Evolutionary conservation across 2,797 vertebrate genomes (phyloP).

Genomic region (Lates japonicus): DNA sequence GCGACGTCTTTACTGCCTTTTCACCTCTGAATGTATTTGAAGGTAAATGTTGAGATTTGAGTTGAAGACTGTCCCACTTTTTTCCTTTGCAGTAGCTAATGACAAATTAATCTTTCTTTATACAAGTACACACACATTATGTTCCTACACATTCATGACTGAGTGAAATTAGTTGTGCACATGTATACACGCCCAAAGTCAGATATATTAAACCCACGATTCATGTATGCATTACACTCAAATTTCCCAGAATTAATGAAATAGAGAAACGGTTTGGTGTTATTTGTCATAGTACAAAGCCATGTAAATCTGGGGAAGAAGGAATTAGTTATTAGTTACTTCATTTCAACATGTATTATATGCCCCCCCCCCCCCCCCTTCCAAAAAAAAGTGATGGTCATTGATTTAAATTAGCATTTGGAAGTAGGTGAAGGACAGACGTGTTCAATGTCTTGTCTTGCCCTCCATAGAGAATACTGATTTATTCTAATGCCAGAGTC

Average conservation of each 20-base stretch:
- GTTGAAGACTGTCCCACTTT: background rate
- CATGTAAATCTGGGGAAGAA: slow-evolving; percentile 11
- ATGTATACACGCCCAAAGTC: background rate
- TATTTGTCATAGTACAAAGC: background rate
- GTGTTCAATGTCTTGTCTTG: background rate
- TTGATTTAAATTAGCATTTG: slow-evolving; percentile 12
- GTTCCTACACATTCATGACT: background rate
- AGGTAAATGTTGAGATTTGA: background rate
- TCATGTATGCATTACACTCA: background rate
- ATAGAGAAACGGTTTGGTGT: background rate
- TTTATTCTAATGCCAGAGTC: background rate
- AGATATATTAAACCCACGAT: background rate
- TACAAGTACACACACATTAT: background rate
- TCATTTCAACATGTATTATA: slow-evolving; percentile 18
- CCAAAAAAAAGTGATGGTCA: background rate
- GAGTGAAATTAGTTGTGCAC: background rate
- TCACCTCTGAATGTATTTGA: background rate
- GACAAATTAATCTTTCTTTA: background rate
- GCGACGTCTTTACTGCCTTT: background rate
- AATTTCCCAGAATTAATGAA: slow-evolving; percentile 2
- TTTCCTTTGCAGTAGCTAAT: background rate
- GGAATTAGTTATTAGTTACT: slow-evolving; percentile 33
- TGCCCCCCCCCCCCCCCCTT: background rate
- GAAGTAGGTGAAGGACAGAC: background rate
- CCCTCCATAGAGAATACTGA: background rate